A percentile compares a stretch with the other conserved stretches of the same genome.
Conservation (phyloP, 2,797 vertebrate species). For the Gallinago solitaria region DNA sequence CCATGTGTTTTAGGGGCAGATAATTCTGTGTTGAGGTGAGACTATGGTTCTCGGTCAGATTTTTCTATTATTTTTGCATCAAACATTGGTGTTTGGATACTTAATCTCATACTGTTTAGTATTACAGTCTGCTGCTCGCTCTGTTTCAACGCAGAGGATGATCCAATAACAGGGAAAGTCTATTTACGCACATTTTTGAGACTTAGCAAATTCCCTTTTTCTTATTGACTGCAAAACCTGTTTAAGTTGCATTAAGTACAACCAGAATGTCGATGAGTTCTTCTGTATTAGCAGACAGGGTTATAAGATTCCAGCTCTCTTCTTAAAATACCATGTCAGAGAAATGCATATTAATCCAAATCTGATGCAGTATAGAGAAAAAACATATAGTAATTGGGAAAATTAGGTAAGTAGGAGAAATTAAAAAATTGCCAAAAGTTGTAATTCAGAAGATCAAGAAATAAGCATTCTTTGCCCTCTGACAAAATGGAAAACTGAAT, state of each 20-base stretch:
- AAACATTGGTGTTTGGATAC: neutral
- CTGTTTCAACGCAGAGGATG: neutral
- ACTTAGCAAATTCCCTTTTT: slow-evolving; percentile 28
- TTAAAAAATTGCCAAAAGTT: neutral
- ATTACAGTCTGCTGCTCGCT: neutral
- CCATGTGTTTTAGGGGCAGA: neutral
- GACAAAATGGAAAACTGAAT: neutral
- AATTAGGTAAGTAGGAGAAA: neutral
- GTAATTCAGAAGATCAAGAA: neutral
- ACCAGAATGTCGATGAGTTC: neutral
- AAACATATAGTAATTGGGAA: neutral
- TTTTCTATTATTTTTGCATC: neutral
- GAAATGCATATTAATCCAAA: neutral
- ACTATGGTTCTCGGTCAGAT: neutral
- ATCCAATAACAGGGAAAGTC: slow-evolving; percentile 11
- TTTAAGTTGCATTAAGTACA: neutral
- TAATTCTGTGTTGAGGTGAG: neutral
- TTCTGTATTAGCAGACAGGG: neutral
- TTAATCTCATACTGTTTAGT: neutral
- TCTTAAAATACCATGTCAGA: neutral
- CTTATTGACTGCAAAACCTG: neutral
- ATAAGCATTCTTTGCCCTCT: neutral
- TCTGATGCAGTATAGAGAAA: neutral
- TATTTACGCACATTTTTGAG: neutral
- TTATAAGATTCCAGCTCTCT: neutral